These are phyloP conservation scores for Enoplosus armatus DNA, from an alignment of 2,797 vertebrate genomes.

Conservation along the genomic window DNA sequence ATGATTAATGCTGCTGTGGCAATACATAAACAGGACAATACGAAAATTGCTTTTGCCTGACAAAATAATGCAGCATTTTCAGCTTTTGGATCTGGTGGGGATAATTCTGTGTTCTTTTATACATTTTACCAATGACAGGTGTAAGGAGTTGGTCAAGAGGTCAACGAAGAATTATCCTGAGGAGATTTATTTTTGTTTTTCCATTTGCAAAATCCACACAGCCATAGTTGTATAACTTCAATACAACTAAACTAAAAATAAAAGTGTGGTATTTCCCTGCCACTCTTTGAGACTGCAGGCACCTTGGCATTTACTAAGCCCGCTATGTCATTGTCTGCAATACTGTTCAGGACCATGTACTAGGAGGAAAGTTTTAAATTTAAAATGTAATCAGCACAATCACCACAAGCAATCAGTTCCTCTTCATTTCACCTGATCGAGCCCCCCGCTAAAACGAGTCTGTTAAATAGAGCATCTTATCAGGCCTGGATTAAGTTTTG, in stretches of 20 bases:
- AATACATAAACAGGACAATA: conserved; percentile 42
- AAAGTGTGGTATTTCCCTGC: conserved; percentile 19
- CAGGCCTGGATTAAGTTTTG: conserved; percentile 81
- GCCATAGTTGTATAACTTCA: not conserved
- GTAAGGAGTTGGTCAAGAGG: conserved; percentile 3
- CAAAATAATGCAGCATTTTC: conserved; percentile 27
- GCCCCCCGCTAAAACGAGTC: conserved; percentile 74
- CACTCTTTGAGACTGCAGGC: conserved; percentile 32
- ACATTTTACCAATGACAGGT: conserved; percentile 16
- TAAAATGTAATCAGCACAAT: conserved; percentile 88
- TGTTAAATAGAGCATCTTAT: conserved; percentile 80
- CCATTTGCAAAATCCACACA: not conserved
- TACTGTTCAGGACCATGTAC: conserved; percentile 62
- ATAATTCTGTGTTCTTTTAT: conserved; percentile 28
- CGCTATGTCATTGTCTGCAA: conserved; percentile 68
- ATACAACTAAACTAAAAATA: not conserved
- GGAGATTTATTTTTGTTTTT: not conserved
- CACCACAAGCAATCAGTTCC: conserved; percentile 86
- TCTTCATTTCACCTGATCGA: conserved; percentile 82
- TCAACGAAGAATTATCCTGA: not conserved
- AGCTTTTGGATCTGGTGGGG: conserved; percentile 16
- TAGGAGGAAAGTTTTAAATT: conserved; percentile 81
- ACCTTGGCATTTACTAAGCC: conserved; percentile 62
- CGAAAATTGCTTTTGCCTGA: conserved; percentile 24
- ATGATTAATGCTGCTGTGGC: conserved; percentile 51